Evolutionary conservation across 1,140 invertebrate genomes (phyloP), one percentile per base, ranked within the genome.

Genomic region (Penaeus chinensis): DNA sequence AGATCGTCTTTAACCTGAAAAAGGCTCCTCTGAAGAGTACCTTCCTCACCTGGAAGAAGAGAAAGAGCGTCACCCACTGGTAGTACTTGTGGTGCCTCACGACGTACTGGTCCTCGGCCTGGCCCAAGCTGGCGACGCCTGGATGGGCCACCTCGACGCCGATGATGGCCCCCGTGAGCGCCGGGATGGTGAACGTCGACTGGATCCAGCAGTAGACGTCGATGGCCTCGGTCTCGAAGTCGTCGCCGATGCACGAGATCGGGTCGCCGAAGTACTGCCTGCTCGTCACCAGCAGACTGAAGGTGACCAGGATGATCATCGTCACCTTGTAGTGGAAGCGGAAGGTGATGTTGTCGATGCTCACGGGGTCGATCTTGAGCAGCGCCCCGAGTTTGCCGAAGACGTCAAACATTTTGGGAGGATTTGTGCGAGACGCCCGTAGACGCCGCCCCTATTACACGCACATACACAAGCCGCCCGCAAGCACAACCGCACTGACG

Each of bases 201-300:
- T 97, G 96, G 90, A 98, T 97, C 97, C 97, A 99, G 93, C 98
- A 99, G 92, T 97, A 98, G 1, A 97, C 97, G 92, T 99, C 96
- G 94, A 98, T 97, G 8, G 97, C 95, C 90, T 96, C 96, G 42
- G 62, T 65, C 47, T 85, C 62, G 5, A 89, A 80, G 18, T 65
- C 54, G 90, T 97, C 96, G 18, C 97, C 96, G 91, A 98, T 98
- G 92, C 97, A 98, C 92, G 98, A 97, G 91, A 98, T 98, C 2
- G 97, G 97, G 92, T 98, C 97, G 5, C 97, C 97, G 90, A 99
- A 98, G 92, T 98, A 99, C 91, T 99, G 97, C 63, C 97, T 93
- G 80, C 96, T 97, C 24, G 97, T 98, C 63, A 99, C 97, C 89
- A 98, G 93, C 85, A 98, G 92, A 19, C 96, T 97, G 92, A 98